A percentile compares a stretch with the other conserved stretches of the same genome.
These are phyloP conservation scores for Lemur catta DNA, from an alignment of 2,797 vertebrate species.

Conservation along the genomic window DNA sequence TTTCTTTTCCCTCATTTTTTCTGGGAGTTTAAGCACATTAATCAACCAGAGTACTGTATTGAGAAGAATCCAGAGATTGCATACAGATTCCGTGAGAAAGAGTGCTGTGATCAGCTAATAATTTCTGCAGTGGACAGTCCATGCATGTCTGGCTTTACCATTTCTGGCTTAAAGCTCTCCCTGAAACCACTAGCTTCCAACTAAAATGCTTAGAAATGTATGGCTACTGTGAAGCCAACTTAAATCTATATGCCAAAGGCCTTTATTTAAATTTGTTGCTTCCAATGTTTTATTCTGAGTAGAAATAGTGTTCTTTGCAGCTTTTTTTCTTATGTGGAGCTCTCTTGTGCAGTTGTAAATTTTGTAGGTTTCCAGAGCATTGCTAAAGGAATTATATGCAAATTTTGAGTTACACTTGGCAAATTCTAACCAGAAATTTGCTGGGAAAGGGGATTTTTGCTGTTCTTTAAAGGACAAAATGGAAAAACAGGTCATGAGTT, in stretches of 20 bases:
- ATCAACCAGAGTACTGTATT: background rate
- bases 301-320: background rate
- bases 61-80: background rate
- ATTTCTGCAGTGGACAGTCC: background rate
- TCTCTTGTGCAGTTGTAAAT: slow-evolving; percentile 13
- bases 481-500: slow-evolving; percentile 42
- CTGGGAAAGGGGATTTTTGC: slow-evolving; percentile 52
- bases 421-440: slow-evolving; percentile 59
- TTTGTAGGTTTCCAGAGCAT: slow-evolving; percentile 56
- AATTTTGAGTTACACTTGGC: slow-evolving; percentile 58
- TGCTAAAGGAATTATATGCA: slow-evolving; percentile 68
- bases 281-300: slow-evolving; percentile 10
- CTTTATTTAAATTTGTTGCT: slow-evolving; percentile 9
- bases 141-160: background rate
- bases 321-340: background rate
- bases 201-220: background rate
- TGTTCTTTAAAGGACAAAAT: slow-evolving; percentile 49
- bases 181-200: background rate
- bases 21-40: background rate
- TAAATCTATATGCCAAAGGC: background rate
- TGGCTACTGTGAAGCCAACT: background rate
- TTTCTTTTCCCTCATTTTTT: background rate
- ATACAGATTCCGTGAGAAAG: background rate
- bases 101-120: background rate
- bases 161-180: background rate